These are phyloP conservation scores for Euphydryas editha DNA, from an alignment of 2,888 invertebrate genomes.

Conservation along the genomic window DNA sequence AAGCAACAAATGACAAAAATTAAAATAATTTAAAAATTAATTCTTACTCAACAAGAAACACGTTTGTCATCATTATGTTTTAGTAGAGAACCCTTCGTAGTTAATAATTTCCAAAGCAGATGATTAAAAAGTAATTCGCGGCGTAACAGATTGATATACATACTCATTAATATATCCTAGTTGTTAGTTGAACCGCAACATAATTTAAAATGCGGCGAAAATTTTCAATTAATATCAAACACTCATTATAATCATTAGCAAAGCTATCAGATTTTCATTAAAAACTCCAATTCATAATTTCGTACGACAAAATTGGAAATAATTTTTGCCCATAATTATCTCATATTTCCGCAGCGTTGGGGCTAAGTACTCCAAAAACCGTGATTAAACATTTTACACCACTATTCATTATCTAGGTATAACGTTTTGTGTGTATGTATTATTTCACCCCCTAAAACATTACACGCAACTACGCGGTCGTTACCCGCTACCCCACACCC, in stretches of 20 bases:
- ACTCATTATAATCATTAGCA: conserved; percentile 47
- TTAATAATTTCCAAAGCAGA: too few relatives aligned
- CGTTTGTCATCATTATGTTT: too few relatives aligned
- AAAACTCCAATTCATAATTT: conserved; percentile 59
- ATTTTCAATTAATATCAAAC: conserved; percentile 45
- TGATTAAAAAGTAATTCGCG: neutral
- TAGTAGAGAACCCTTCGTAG: too few relatives aligned
- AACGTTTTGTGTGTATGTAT: conserved; percentile 52
- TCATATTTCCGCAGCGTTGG: conserved; percentile 64
- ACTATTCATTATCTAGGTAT: conserved; percentile 76
- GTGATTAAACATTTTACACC: conserved; percentile 79
- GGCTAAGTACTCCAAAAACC: conserved; percentile 77
- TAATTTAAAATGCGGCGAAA: conserved; percentile 44
- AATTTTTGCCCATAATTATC: conserved; percentile 76
- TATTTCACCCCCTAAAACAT: conserved; percentile 72
- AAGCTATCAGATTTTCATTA: conserved; percentile 49
- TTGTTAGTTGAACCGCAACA: conserved; percentile 37
- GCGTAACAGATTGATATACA: neutral
- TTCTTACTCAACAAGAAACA: too few relatives aligned
- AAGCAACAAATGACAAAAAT: too few relatives aligned
- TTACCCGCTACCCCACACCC: conserved; percentile 52
- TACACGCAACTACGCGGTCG: conserved; percentile 74
- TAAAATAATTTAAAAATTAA: too few relatives aligned
- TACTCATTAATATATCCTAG: conserved; percentile 15
- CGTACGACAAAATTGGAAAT: conserved; percentile 67